A percentile compares a stretch with the other conserved stretches of the same genome.
Conservation (phyloP, 92 coral and sea anemone species). For the Plumapathes pennacea region DNA sequence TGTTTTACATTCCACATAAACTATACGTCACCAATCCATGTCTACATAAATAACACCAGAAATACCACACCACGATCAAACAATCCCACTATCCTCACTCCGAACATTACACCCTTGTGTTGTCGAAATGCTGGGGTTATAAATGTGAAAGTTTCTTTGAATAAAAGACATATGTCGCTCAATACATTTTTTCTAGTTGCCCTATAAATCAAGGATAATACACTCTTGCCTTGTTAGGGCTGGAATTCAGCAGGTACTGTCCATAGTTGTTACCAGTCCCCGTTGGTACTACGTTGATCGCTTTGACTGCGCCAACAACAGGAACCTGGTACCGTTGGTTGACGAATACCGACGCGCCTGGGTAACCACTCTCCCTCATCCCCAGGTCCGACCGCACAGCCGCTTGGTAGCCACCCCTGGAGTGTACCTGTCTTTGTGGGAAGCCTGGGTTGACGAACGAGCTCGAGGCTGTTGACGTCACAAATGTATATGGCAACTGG, state of each 20-base stretch:
- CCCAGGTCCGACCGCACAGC: slow-evolving; percentile 63
- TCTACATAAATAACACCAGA: no score
- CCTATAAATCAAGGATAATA: slow-evolving; percentile 69
- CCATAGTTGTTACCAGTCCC: slow-evolving; percentile 69
- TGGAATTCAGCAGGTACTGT: slow-evolving; percentile 63
- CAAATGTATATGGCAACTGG: slow-evolving; percentile 65
- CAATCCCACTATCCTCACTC: no score
- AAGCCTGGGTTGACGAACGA: slow-evolving; percentile 61
- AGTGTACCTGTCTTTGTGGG: slow-evolving; percentile 55
- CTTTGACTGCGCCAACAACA: slow-evolving; percentile 62
- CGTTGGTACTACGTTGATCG: slow-evolving; percentile 65
- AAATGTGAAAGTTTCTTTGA: no score
- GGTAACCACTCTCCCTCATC: slow-evolving; percentile 53
- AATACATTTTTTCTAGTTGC: no score
- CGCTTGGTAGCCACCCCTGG: slow-evolving; percentile 63
- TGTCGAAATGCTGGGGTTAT: no score
- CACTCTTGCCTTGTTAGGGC: slow-evolving; percentile 62
- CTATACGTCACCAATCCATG: no score
- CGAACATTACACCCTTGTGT: no score
- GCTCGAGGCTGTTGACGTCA: slow-evolving; percentile 54
- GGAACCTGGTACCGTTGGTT: slow-evolving; percentile 64
- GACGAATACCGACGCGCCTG: slow-evolving; percentile 41
- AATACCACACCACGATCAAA: no score
- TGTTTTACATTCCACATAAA: no score
- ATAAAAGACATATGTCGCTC: no score